Evolutionary conservation across 2,888 invertebrate genomes (phyloP), one percentile per base, ranked within the genome.

Genomic region (Lasioglossum zephyrum): DNA sequence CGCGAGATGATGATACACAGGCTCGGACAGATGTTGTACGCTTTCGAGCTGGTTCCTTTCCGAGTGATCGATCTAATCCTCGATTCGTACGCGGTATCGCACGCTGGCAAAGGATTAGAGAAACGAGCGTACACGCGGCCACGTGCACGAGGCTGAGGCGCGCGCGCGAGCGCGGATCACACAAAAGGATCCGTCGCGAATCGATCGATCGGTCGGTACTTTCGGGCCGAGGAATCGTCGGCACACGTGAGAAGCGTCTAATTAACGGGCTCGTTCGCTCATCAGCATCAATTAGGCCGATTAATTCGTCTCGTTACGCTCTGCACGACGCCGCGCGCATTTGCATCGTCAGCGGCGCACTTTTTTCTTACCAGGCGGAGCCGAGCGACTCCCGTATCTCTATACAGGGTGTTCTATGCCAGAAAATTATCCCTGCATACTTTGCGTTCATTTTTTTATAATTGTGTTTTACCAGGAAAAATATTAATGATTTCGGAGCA

Each of bases 21-120:
- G 80, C 41, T 44, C 18, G 63, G 78, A 77, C 90, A 91, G 91
- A 90, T 90, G 90, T 89, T 79, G 47, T 26, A 6, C 44, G 47
- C 49, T 53, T 66, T 66, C 41, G 70, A 73, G 75, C 83, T 84
- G 49, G 60, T 82, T 63, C 66, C 84, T 88, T 86, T 88, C 1
- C 66, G 39, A 36, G 66, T 3, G 89, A 91, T 90, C 90, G 86
- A 84, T 83, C 66, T 82, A 88, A 89, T 89, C 88, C 84, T 44
- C 72, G 85, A 86, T 87, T 84, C 85, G 88, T 85, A 91, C 89
- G 90, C 90, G 88, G 81, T 60, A 75, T 79, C 72, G 91, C 91
- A 87, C 80, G 77, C 82, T 76, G 70, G 77, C 77, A 26, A 41
- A 70, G 91, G 92, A 91, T 91, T 89, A 91, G 82, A 53, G 31